Evolutionary conservation across 1,140 invertebrate genomes (phyloP).

Genomic region (Euura saliciscinereae): DNA sequence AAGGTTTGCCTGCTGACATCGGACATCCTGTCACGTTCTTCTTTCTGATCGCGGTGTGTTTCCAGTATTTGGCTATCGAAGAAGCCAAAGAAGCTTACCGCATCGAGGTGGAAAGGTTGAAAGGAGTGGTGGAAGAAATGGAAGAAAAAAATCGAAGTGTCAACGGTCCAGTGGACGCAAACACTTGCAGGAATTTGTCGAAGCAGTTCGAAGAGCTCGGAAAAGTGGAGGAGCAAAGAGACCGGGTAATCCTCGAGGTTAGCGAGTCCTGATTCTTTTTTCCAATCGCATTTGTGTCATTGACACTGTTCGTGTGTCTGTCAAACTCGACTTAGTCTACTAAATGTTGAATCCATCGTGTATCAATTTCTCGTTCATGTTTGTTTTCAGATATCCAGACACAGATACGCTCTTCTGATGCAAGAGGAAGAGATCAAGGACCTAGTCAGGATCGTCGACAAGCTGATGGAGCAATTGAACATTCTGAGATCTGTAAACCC

Average conservation of each 20-base stretch:
- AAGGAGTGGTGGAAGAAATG: slow-evolving; percentile 14
- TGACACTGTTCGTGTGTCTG: too few relatives aligned
- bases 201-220: slow-evolving; percentile 17
- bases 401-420: slow-evolving; percentile 12
- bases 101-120: slow-evolving; percentile 18
- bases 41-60: background rate
- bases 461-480: slow-evolving; percentile 11
- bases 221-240: slow-evolving; percentile 6
- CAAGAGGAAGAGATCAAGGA: slow-evolving; percentile 21
- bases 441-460: slow-evolving; percentile 16
- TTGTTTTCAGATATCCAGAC: slow-evolving; percentile 3
- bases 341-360: too few relatives aligned
- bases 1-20: background rate
- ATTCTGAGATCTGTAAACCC: background rate
- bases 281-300: background rate
- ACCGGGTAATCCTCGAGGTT: background rate
- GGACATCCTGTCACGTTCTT: background rate
- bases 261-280: background rate
- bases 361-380: background rate
- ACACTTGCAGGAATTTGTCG: slow-evolving; percentile 14
- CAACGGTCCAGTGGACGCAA: slow-evolving; percentile 14
- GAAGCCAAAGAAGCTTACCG: background rate
- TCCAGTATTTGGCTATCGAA: background rate
- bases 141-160: slow-evolving; percentile 20
- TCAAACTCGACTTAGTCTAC: too few relatives aligned